phyloP scores from a whole-genome alignment of 2,797 vertebrate genomes.

The Tangara arthus region DNA sequence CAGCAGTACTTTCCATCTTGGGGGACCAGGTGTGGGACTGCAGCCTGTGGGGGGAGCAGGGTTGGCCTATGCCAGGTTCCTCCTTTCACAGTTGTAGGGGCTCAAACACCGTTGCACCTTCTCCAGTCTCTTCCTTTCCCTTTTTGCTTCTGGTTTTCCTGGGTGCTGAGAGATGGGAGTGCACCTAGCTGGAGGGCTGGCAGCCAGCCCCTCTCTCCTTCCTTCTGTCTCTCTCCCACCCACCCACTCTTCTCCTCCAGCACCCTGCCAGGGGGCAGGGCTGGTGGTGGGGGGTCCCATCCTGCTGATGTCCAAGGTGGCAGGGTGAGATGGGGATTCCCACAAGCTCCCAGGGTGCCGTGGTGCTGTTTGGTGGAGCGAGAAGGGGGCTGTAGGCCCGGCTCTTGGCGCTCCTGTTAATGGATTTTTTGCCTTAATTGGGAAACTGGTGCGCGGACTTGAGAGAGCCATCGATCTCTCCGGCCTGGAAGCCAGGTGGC shows the following conservation, averaged over 20 bases:
- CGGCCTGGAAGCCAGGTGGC: constrained; percentile 73
- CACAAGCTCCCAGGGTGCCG: neutral
- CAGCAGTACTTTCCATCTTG: neutral
- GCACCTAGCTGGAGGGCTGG: constrained; percentile 31
- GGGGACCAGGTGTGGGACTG: neutral
- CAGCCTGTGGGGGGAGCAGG: neutral
- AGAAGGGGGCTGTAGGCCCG: constrained; percentile 28
- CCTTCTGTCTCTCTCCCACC: constrained; percentile 55
- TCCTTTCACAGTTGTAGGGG: neutral
- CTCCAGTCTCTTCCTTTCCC: constrained; percentile 39
- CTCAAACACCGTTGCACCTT: constrained; percentile 21
- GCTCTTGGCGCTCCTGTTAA: constrained; percentile 20
- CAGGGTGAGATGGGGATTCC: neutral
- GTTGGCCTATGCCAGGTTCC: neutral
- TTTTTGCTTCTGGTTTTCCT: constrained; percentile 52
- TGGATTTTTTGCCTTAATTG: constrained; percentile 50
- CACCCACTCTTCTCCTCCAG: neutral
- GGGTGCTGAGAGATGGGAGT: constrained; percentile 39
- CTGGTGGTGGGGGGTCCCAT: neutral
- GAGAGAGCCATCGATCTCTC: constrained; percentile 60
- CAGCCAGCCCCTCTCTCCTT: constrained; percentile 58
- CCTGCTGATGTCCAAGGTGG: neutral
- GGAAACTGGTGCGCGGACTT: constrained; percentile 31
- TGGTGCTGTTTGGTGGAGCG: constrained; percentile 38
- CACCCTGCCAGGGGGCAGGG: constrained; percentile 15